Base-by-base conservation (phyloP, 2,888 invertebrate genomes). In the Dasypolia templi region DNA sequence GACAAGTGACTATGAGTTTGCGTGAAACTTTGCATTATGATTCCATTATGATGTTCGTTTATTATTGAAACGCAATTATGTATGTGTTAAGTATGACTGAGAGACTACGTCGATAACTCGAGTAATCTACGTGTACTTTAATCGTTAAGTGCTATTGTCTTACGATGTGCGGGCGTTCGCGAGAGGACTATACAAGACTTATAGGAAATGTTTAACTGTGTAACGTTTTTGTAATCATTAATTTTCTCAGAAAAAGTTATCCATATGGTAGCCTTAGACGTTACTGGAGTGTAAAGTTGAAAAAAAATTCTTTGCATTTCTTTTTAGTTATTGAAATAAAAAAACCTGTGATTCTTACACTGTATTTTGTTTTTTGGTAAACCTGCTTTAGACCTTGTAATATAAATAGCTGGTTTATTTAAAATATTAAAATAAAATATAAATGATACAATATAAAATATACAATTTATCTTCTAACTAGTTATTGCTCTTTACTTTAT, bases 221-320 rank as follows among this genome's bases (percentile, higher is more conserved):
- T 96, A 96, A 95, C 93, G 93, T 94, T 95, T 95, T 96, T 96
- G 95, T 96, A 96, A 95, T 95, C 95, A 94, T 94, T 95, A 91
- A 93, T 95, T 95, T 88, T 88, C 89, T 95, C 93, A 94, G 93
- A 93, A 92, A 92, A 93, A 93, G 92, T 94, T 95, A 94, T 95
- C 94, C 92, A 91, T 93, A 94, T 91, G 92, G 93, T 95, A 95
- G 95, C 93, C 93, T 90, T 95, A 95, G 94, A 95, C 92, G 94
- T 94, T 95, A 94, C 93, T 92, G 93, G 92, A 95, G 93, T 96
- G 96, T 95, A 92, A 95, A 94, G 94, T 93, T 92, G 91, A 89
- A 92, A 92, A 92, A 92, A 91, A 94, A 92, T 92, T 93, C 94
- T 95, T 95, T 95, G 95, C 96, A 96, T 95, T 96, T 96, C 95